Percentiles rank a stretch among this genome's conserved stretches.
phyloP scores from a whole-genome alignment of 2,113 vertebrate genomes.

The Laticauda colubrina region DNA sequence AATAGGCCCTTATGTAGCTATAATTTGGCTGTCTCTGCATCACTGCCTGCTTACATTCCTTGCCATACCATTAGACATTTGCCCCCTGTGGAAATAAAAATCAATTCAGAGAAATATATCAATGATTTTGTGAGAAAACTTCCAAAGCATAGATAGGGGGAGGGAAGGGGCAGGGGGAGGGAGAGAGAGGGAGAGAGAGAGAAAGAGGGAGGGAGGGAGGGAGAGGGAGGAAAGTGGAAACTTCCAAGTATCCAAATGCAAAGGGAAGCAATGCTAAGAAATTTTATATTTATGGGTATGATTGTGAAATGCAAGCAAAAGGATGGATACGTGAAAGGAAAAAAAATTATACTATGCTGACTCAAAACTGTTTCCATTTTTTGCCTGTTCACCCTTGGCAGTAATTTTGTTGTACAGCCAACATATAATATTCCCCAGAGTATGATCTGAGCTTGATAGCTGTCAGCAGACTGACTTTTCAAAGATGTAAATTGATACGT shows the following conservation, averaged over 20 bases:
- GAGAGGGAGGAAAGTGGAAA: background rate
- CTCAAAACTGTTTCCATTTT: conserved; percentile 7
- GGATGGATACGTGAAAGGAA: background rate
- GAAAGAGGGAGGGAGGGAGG: no score
- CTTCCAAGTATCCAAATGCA: background rate
- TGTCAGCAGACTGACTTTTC: conserved; percentile 71
- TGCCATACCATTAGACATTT: background rate
- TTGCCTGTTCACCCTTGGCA: background rate
- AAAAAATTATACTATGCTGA: background rate
- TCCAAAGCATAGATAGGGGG: no score
- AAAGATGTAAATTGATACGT: conserved; percentile 74
- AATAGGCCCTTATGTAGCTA: background rate
- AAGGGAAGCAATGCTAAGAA: no score
- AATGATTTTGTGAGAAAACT: background rate
- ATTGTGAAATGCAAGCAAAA: background rate
- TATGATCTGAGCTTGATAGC: conserved; percentile 54
- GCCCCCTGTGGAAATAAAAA: background rate
- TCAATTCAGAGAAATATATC: background rate
- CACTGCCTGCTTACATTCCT: background rate
- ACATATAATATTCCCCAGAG: conserved; percentile 60
- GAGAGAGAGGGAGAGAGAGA: no score
- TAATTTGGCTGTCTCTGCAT: background rate
- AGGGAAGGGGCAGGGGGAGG: background rate
- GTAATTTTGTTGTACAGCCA: conserved; percentile 36
- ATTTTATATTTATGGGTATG: background rate